A percentile compares a stretch with the other conserved stretches of the same genome.
These are phyloP conservation scores for Procapra przewalskii DNA, from an alignment of 2,113 vertebrate genomes.

Conservation along the genomic window DNA sequence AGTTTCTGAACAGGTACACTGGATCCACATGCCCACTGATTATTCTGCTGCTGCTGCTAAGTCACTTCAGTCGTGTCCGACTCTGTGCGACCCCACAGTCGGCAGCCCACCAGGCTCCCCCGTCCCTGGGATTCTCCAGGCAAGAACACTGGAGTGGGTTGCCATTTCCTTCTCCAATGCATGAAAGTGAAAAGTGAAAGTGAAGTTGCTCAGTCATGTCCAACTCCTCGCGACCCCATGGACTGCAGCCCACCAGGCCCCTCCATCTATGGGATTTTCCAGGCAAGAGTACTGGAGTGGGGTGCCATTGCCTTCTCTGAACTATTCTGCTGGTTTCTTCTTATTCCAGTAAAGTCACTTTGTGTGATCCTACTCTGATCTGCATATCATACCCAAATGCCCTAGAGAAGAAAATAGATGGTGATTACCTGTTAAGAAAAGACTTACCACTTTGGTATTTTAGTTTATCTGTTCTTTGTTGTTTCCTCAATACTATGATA, in stretches of 20 bases:
- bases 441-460: background rate
- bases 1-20: background rate
- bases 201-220: too few species aligned
- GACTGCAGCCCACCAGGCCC: too few species aligned
- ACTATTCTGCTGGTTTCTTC: background rate
- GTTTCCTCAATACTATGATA: background rate
- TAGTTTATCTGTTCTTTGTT: background rate
- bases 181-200: too few species aligned
- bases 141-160: too few species aligned
- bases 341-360: background rate
- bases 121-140: too few species aligned
- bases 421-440: background rate
- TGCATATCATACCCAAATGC: background rate
- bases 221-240: too few species aligned
- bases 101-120: too few species aligned
- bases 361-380: background rate
- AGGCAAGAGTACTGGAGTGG: too few species aligned
- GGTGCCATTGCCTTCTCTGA: too few species aligned
- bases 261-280: too few species aligned
- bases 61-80: rapidly evolving
- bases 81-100: too few species aligned
- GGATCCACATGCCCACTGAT: background rate
- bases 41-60: background rate
- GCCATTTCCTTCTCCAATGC: too few species aligned
- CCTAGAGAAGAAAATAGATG: background rate